phyloP scores from a whole-genome alignment of 2,888 invertebrate species.

The Lutraria lutraria region DNA sequence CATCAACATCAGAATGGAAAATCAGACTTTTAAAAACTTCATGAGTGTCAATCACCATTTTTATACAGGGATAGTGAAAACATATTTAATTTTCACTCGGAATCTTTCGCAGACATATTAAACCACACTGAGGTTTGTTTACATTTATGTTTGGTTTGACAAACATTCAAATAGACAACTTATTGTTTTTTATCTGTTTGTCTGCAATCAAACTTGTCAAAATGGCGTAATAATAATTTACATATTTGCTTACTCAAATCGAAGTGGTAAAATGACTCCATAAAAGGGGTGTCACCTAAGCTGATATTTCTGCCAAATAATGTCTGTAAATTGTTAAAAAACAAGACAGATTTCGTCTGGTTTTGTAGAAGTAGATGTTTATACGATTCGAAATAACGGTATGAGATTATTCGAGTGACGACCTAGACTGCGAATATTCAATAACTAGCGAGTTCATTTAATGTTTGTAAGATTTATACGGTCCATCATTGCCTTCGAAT shows the following conservation, averaged over 20 bases:
- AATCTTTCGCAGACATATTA: neutral
- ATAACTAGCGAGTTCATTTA: no score
- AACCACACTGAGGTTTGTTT: neutral
- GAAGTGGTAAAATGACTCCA: neutral
- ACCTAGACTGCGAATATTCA: neutral
- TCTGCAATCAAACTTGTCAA: conserved; percentile 1
- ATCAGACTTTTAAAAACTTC: no score
- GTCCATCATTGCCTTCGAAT: no score
- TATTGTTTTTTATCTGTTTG: neutral
- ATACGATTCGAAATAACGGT: neutral
- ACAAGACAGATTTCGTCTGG: conserved; percentile 8
- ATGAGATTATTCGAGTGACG: neutral
- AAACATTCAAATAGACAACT: neutral
- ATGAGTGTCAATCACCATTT: neutral
- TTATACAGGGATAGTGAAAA: neutral
- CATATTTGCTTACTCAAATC: conserved; percentile 10
- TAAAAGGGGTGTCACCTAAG: neutral
- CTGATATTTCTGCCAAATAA: conserved; percentile 8
- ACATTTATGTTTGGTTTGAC: neutral
- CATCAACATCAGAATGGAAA: no score
- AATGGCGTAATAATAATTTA: conserved; percentile 7
- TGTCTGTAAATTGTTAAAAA: neutral
- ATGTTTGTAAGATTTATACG: no score
- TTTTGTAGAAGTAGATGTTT: neutral
- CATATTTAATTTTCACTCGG: neutral